phyloP scores from a whole-genome alignment of 1,140 invertebrate genomes.

The Drosophila dunni region DNA sequence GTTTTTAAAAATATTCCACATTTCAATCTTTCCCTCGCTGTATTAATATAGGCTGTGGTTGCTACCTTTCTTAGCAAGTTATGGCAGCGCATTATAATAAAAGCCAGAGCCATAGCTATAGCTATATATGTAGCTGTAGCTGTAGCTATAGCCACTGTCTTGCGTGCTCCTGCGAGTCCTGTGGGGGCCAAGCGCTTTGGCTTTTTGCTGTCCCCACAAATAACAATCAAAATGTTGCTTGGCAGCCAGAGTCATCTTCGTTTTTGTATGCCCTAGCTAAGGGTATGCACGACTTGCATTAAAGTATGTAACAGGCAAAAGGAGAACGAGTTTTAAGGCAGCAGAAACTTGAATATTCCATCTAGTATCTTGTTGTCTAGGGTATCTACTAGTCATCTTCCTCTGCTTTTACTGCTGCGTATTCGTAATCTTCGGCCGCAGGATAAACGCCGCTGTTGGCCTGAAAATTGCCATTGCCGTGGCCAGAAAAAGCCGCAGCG shows the following conservation, averaged over 20 bases:
- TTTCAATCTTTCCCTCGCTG: slow-evolving; percentile 66
- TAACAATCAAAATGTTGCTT: slow-evolving; percentile 72
- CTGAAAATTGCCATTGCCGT: slow-evolving; percentile 68
- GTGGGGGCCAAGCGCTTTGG: slow-evolving; percentile 52
- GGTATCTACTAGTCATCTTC: too few relatives aligned
- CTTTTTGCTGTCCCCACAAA: slow-evolving; percentile 79
- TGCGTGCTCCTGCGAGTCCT: slow-evolving; percentile 12
- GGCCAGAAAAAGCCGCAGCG: not conserved
- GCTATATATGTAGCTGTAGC: slow-evolving; percentile 27
- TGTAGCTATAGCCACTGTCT: slow-evolving; percentile 8
- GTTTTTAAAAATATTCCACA: slow-evolving; percentile 83
- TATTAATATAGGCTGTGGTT: slow-evolving; percentile 1
- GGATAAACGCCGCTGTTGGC: slow-evolving; percentile 55
- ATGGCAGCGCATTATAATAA: slow-evolving; percentile 66
- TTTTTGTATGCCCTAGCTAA: too few relatives aligned
- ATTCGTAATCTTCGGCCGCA: slow-evolving; percentile 43
- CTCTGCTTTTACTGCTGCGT: not conserved
- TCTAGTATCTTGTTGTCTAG: too few relatives aligned
- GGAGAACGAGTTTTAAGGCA: too few relatives aligned
- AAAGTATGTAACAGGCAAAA: too few relatives aligned
- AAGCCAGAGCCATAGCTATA: slow-evolving; percentile 45
- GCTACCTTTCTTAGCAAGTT: slow-evolving; percentile 64
- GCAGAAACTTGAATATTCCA: too few relatives aligned
- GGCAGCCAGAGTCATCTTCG: slow-evolving; percentile 2
- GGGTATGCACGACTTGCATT: too few relatives aligned